Base-by-base conservation (phyloP, 2,113 vertebrate species). In the Calonectris borealis region DNA sequence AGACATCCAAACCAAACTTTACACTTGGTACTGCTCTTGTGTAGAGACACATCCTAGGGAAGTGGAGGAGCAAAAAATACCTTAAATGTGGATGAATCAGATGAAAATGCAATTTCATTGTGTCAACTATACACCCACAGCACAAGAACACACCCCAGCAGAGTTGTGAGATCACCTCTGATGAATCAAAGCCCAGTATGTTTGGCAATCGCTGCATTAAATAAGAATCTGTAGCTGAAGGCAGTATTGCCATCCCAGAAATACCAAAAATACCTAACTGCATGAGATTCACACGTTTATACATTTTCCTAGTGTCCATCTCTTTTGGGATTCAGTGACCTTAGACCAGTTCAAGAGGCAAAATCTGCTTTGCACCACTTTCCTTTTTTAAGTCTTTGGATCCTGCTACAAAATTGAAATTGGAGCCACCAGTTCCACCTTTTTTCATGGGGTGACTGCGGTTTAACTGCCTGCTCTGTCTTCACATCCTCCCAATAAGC, bases 261-360 rank as follows among this genome's bases (percentile, higher is more conserved):
- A 57, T 58, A 38, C 27, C 10, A 14, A 29, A 92, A 75, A 36
- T 34, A 38, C 51, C 22, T 34, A 58, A 15, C 14, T 70, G 34
- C 27, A 2, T 7, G 49, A 75, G 29, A 21, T 27, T 19, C 13
- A 36, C 24, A 6, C 0, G 0, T 51, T 64, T 60, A 8, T 16
- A 20, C 8, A 3, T 60, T 38, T 65, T 46, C 65, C 46, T 82
- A 18, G 16, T 54, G 36, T 44, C 52, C 0, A 0, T 32, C n/a
- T 75, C 36, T 55, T 71, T 52, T 4, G 38, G n/a, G 32, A 14
- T 68, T 82, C 21, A 22, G 38, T 32, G 51, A 71, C 6, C 4
- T 82, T 34, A 21, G 69, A 66, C 36, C 58, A 65, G 20, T 38
- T 69, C 34, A 55, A 57, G 40, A 75, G 21, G 25, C 57, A 87